Base-by-base conservation (phyloP, 2,113 vertebrate species). In the Bungarus multicinctus region DNA sequence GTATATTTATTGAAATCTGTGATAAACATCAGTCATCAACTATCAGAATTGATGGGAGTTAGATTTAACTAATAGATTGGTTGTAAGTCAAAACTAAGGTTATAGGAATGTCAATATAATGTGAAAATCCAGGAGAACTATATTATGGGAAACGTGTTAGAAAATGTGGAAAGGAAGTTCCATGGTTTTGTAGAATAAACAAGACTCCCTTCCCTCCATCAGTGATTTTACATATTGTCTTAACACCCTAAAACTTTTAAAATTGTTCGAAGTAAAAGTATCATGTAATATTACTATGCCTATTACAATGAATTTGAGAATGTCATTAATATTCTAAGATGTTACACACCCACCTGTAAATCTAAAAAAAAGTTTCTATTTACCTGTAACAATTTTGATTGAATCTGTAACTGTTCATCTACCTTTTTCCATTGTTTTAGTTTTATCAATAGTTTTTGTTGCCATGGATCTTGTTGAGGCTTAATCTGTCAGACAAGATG, bases 371-470 rank as follows among this genome's bases (percentile, higher is more conserved):
- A n/a, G 45, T 30, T 2, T 87, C 93, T 85, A 64, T 90, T 96
- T 97, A 98, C 97, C 97, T 98, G 95, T 86, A 98, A 93, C 96
- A 97, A 96, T 92, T 95, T 97, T 96, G 95, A 95, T 91, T 97
- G 96, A 94, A 97, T 92, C 55, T 94, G 94, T 91, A 98, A 94
- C 89, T 98, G 93, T 43, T 97, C 96, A 95, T 98, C 97, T 5
- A 96, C 91, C 95, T 95, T 97, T 92, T 94, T 97, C 27, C 87
- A 87, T 3, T 98, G 96, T 93, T 98, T 97, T n/a, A 98, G 95
- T 96, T 98, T 98, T 25, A 95, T 95, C 85, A 97, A 27, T 94
- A 97, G 93, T 47, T 98, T 98, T 96, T 98, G 97, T 90, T 98
- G 97, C 97, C 98, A 98, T 5, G 95, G 97, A 95, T 98, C 98